phyloP scores from a whole-genome alignment of 2,888 invertebrate species.

The Ormia ochracea region DNA sequence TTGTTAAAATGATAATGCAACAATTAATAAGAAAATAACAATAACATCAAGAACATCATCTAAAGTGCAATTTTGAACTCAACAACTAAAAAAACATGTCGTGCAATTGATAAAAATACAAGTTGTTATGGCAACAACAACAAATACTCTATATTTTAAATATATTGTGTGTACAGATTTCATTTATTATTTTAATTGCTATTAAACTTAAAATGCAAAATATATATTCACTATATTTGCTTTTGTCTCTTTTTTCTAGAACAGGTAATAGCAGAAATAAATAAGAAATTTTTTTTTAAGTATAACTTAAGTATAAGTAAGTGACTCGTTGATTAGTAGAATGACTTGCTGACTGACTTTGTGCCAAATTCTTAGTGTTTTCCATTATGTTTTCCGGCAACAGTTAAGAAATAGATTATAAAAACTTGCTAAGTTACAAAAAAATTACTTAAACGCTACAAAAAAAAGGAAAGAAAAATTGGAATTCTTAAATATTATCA shows the following conservation, averaged over 20 bases:
- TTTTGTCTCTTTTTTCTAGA: background rate
- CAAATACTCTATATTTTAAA: slow-evolving; percentile 31
- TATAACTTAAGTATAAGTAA: slow-evolving; percentile 30
- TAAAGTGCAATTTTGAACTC: slow-evolving; percentile 19
- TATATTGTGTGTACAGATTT: background rate
- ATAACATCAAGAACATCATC: slow-evolving; percentile 34
- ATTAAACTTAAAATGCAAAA: slow-evolving; percentile 13
- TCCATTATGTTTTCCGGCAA: slow-evolving; percentile 40
- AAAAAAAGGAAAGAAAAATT: slow-evolving; percentile 33
- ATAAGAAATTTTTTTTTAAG: slow-evolving; percentile 20
- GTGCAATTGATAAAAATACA: slow-evolving; percentile 43
- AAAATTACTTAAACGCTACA: slow-evolving; percentile 48
- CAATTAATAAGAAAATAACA: slow-evolving; percentile 36
- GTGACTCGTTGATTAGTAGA: slow-evolving; percentile 28
- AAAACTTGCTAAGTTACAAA: slow-evolving; percentile 49
- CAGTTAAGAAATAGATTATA: slow-evolving; percentile 42
- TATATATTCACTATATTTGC: background rate
- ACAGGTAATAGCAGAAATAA: background rate
- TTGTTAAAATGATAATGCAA: slow-evolving; percentile 27
- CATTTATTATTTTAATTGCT: slow-evolving; percentile 15
- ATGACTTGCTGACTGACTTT: slow-evolving; percentile 31
- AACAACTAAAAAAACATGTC: slow-evolving; percentile 46
- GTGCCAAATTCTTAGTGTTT: slow-evolving; percentile 6
- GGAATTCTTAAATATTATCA: slow-evolving; percentile 21
- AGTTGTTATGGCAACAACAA: slow-evolving; percentile 30